Evolutionary conservation across 2,888 invertebrate genomes (phyloP).

Genomic region (Congeria kusceri): DNA sequence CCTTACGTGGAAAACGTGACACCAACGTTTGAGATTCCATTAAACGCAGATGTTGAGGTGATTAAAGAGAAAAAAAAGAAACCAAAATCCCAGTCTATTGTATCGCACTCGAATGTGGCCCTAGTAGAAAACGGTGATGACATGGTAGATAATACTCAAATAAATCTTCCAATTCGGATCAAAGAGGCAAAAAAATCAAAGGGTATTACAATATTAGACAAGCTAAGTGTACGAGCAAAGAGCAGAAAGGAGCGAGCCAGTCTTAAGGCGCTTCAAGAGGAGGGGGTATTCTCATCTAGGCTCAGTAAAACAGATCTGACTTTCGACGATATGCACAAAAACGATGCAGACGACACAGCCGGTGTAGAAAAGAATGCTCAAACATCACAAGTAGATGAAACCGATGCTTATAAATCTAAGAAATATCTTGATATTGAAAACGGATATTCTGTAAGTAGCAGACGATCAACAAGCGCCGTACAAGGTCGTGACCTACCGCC

Average conservation of each 20-base stretch:
- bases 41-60: constrained; percentile 65
- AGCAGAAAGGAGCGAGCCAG: constrained; percentile 78
- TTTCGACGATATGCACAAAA: constrained; percentile 69
- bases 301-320: constrained; percentile 74
- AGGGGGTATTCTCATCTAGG: constrained; percentile 79
- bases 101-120: constrained; percentile 24
- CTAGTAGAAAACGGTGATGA: constrained; percentile 1
- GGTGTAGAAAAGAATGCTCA: constrained; percentile 19
- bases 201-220: constrained; percentile 75
- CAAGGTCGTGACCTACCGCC: constrained; percentile 79
- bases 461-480: constrained; percentile 34
- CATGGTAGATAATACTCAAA: constrained; percentile 27
- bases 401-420: constrained; percentile 25
- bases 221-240: constrained; percentile 76
- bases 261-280: constrained; percentile 76
- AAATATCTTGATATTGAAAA: constrained; percentile 42
- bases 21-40: constrained; percentile 65
- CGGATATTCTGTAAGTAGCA: constrained; percentile 42
- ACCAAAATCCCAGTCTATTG: constrained; percentile 27
- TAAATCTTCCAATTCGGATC: constrained; percentile 74
- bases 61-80: constrained; percentile 63
- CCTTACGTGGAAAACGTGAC: constrained; percentile 58
- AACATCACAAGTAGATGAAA: constrained; percentile 25
- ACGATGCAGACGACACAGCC: neutral
- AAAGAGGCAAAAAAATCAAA: constrained; percentile 76